These are phyloP conservation scores for Diplodus puntazzo DNA, from an alignment of 2,797 vertebrate species.

Conservation along the genomic window DNA sequence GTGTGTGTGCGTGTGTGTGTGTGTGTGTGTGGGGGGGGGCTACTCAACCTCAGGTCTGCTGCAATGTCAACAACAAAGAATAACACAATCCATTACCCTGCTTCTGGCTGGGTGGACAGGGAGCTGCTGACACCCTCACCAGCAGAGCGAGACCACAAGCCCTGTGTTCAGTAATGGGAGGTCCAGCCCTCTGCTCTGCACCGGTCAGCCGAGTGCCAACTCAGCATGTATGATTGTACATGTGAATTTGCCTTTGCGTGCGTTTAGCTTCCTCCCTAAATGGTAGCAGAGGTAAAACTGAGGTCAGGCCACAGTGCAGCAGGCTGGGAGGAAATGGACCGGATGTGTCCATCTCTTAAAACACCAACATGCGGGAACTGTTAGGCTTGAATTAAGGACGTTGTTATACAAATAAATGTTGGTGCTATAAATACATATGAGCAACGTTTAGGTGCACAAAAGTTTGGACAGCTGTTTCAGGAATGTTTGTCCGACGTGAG, in stretches of 20 bases:
- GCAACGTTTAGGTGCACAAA: background rate
- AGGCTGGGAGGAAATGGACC: constrained; percentile 11
- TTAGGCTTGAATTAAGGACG: background rate
- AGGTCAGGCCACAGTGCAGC: constrained; percentile 35
- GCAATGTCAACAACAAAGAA: constrained; percentile 76
- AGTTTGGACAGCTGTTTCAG: background rate
- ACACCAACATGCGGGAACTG: background rate
- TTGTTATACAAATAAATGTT: background rate
- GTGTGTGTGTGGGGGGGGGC: constrained; percentile 16
- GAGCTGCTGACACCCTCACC: constrained; percentile 71
- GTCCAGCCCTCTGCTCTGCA: constrained; percentile 70
- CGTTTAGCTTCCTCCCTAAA: constrained; percentile 34
- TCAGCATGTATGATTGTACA: constrained; percentile 65
- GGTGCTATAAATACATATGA: background rate
- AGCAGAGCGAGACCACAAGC: constrained; percentile 70
- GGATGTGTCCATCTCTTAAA: background rate
- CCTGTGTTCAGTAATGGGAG: constrained; percentile 76
- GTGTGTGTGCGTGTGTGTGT: no score
- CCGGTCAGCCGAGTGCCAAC: constrained; percentile 74
- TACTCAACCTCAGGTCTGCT: constrained; percentile 59
- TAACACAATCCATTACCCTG: constrained; percentile 83
- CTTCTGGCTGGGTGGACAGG: constrained; percentile 67
- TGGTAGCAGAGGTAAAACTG: constrained; percentile 39
- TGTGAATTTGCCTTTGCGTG: constrained; percentile 14
- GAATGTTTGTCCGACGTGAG: background rate